Percentiles rank a stretch among this genome's conserved stretches.
These are phyloP conservation scores for Sesia apiformis DNA, from an alignment of 2,888 invertebrate species.

Conservation along the genomic window DNA sequence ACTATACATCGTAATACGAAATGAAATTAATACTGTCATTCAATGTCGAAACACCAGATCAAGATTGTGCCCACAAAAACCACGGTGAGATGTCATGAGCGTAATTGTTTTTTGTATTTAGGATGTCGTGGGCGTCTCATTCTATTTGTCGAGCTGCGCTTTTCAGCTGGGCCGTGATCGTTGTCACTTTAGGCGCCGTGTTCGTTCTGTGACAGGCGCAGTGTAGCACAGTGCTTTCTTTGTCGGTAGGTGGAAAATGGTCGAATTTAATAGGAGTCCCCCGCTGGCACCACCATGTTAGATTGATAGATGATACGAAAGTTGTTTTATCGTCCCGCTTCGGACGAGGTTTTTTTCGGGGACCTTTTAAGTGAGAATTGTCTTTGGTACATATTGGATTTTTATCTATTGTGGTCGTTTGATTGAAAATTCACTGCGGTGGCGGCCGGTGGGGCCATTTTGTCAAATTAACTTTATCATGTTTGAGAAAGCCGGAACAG, in stretches of 20 bases:
- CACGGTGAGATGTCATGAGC: conserved; percentile 37
- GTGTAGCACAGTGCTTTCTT: conserved; percentile 9
- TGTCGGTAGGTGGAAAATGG: conserved; percentile 13
- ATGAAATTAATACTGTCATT: conserved; percentile 52
- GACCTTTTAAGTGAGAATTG: conserved; percentile 59
- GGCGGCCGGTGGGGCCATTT: conserved; percentile 9
- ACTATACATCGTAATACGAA: conserved; percentile 17
- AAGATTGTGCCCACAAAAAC: conserved; percentile 30
- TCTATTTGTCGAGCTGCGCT: conserved; percentile 28
- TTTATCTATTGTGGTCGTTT: conserved; percentile 34
- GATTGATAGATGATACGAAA: conserved; percentile 64
- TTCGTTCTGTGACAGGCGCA: conserved; percentile 1
- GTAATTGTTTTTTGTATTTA: conserved; percentile 51
- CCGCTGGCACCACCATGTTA: conserved; percentile 52
- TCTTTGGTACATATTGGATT: conserved; percentile 56
- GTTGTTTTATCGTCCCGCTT: conserved; percentile 31
- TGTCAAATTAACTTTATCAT: neutral
- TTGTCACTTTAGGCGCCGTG: conserved; percentile 12
- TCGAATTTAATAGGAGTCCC: conserved; percentile 47
- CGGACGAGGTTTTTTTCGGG: conserved; percentile 36
- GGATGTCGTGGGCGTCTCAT: conserved; percentile 34
- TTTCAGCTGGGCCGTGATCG: conserved; percentile 20
- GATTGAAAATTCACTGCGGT: conserved; percentile 26
- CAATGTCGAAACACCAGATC: conserved; percentile 41
- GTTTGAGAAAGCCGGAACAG: neutral